Evolutionary conservation across 2,113 vertebrate species (phyloP), one percentile per base, ranked within the genome.

Genomic region (Calyptomena viridis): DNA sequence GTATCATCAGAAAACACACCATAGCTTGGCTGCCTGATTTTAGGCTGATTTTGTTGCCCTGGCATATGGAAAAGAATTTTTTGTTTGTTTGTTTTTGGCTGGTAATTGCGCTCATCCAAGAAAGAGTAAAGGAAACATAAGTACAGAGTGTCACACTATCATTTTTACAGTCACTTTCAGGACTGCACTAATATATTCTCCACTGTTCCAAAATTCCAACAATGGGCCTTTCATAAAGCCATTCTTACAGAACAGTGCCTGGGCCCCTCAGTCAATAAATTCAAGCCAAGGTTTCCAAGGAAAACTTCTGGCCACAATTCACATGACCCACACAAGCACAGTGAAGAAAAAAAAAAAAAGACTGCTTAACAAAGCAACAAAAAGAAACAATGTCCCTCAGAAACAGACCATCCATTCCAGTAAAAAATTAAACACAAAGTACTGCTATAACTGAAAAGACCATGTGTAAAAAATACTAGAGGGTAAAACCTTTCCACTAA

Each of bases 261-360:
- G 46, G 63, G 63, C 39, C 64, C 19, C 44, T 84, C 56, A 92
- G 63, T 85, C 71, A 92, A 84, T 59, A 90, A 88, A 85, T 77
- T 72, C 27, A 75, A 84, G 44, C 33, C 3, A 12, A 94, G 25
- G 19, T 47, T 94, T 89, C 82, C 85, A 86, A 81, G 64, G 40
- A 86, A 93, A 79, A 88, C 42, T 92, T 19, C 83, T 97, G 89
- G 81, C 35, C 66, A 71, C 88, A 89, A 94, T 97, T 97, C 91
- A 95, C 47, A 80, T 76, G 94, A 95, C 91, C 73, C 60, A 63
- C 53, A 76, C 40, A 90, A 8, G 87, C 44, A 69, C 15, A 80
- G 82, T 52, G 91, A 30, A 91, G 49, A 33, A 71, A 68, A 69
- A 82, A 60, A 81, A 37, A 62, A 73, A 95, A 85, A 85, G 21